Evolutionary conservation across 2,113 vertebrate species (phyloP).

Genomic region (Platycercus adscitus): DNA sequence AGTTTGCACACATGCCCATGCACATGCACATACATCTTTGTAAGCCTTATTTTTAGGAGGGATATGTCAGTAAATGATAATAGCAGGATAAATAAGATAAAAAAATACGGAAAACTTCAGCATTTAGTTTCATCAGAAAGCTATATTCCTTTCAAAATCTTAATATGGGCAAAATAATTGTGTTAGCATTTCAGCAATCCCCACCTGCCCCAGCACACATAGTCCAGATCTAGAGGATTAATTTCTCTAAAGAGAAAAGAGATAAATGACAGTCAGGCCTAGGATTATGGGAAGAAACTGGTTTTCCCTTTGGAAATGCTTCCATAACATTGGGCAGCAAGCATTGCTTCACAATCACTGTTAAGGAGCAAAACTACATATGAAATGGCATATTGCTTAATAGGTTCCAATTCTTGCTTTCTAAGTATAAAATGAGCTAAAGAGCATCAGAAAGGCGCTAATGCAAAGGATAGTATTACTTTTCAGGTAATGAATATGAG

Average conservation of each 20-base stretch:
- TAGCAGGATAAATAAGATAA: neutral
- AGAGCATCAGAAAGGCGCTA: neutral
- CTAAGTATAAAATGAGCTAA: neutral
- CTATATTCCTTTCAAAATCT: neutral
- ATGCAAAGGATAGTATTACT: neutral
- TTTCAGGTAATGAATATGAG: neutral
- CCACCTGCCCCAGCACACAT: fast-evolving
- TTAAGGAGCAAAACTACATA: neutral
- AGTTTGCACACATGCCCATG: no score
- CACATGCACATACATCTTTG: neutral
- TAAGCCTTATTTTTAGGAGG: neutral
- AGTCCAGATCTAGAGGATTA: neutral
- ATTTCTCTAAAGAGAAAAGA: neutral
- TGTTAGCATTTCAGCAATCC: neutral
- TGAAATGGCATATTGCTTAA: neutral
- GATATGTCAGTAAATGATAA: neutral
- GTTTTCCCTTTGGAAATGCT: neutral
- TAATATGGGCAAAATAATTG: neutral
- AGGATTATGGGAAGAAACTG: neutral
- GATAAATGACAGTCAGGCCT: neutral
- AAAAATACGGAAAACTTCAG: neutral
- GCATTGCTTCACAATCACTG: neutral
- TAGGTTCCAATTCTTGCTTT: neutral
- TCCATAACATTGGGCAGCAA: neutral
- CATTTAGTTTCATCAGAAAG: neutral